Base-by-base conservation (phyloP, 1,140 invertebrate species). In the Aphaenogaster floridana region DNA sequence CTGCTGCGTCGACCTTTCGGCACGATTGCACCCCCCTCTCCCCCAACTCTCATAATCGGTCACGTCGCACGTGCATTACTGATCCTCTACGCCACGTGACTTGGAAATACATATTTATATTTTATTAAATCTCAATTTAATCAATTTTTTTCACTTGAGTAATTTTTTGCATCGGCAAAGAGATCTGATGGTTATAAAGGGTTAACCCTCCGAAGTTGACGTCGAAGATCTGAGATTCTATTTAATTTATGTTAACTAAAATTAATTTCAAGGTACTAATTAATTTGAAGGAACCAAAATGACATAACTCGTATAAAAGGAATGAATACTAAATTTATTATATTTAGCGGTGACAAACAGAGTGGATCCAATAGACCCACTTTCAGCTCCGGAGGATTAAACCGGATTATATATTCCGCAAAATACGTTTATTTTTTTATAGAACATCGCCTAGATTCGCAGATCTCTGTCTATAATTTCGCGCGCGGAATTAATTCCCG, bases 1-100 rank as follows among this genome's bases (percentile, higher is more conserved):
- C 80, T 74, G 69, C 42, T 36, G 28, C 28, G 54, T 36, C 54
- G 54, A 74, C 17, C 28, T 80, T 39, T 11, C 45, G 28, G 11
- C 76, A 50, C 34, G 17, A n/a, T 52, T 21, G 63, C 78, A 28
- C 39, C 28, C 28, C 28, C 21, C 28, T 0, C 28, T 28, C 61
- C 64, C 28, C 8, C 45, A 17, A 45, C 21, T 45, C 8, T 48
- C 3, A 42, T 21, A 13, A 42, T 77, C 39, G 1, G 21, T 15
- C 52, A 57, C 28, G 48, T 34, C 8, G 21, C 17, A 13, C 15
- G 3, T 61, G 13, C 1, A 42, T 59, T 42, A n/a, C 21, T 74
- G 39, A 17, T 0, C 36, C 15, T 64, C 7, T 64, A 64, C 17
- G 57, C 3, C 9, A 59, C 57, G 36, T 66, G 34, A 68, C n/a